Evolutionary conservation across 1,140 invertebrate species (phyloP).

Genomic region (Megalopta genalis): DNA sequence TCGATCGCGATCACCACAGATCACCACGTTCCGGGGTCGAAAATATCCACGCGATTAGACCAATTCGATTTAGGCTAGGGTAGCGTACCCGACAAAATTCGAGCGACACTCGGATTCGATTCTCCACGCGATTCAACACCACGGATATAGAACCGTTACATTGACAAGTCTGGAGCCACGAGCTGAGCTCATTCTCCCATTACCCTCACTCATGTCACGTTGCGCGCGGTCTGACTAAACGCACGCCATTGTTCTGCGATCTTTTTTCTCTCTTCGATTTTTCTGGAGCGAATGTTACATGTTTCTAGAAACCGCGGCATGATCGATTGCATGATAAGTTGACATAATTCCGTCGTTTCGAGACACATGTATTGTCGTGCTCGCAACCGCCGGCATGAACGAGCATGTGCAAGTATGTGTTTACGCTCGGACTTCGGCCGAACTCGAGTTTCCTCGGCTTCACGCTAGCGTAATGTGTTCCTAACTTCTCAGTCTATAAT

Average conservation of each 20-base stretch:
- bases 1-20: conserved; percentile 6
- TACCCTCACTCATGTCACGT: conserved; percentile 46
- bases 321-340: not conserved
- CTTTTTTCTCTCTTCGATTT: not conserved
- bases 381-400: not conserved
- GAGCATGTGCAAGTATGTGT: not conserved
- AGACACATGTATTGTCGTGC: not conserved
- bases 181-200: conserved; percentile 29
- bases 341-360: not conserved
- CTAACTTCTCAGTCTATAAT: not conserved
- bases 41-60: too few relatives aligned
- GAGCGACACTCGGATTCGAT: not conserved
- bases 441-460: not conserved
- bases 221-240: conserved; percentile 14
- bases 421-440: not conserved
- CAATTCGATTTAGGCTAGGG: too few relatives aligned
- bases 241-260: not conserved
- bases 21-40: not conserved
- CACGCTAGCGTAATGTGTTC: not conserved
- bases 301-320: too few relatives aligned
- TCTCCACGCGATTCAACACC: not conserved
- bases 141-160: conserved; percentile 38
- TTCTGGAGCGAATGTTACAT: not conserved
- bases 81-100: not conserved
- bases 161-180: conserved; percentile 37